Evolutionary conservation across 2,888 invertebrate species (phyloP).

Genomic region (Chaitophorus viminalis): DNA sequence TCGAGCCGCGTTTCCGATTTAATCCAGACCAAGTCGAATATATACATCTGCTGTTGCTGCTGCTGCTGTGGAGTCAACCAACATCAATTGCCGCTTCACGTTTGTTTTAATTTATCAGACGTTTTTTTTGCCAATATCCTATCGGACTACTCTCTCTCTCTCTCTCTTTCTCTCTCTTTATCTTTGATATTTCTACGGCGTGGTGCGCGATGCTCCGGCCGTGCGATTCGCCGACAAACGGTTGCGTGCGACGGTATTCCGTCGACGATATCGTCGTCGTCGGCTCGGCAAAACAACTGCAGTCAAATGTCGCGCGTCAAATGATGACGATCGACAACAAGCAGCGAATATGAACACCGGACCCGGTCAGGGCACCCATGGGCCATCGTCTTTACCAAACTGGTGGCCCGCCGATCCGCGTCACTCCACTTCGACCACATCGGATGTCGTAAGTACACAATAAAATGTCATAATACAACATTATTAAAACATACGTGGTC

Average conservation of each 20-base stretch:
- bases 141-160: too few species aligned
- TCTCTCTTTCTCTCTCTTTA: too few species aligned
- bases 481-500: too few species aligned
- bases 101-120: too few species aligned
- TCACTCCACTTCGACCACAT: constrained; percentile 43
- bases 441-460: constrained; percentile 54
- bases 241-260: neutral
- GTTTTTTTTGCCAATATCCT: too few species aligned
- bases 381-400: constrained; percentile 51
- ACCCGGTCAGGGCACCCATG: constrained; percentile 47
- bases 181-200: neutral
- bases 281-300: neutral
- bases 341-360: constrained; percentile 51
- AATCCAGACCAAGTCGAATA: too few species aligned
- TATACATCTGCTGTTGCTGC: too few species aligned
- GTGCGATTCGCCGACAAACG: constrained; percentile 14
- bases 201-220: constrained; percentile 41
- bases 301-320: constrained; percentile 11
- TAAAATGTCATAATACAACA: too few species aligned
- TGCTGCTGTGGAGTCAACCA: neutral
- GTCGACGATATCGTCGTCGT: neutral
- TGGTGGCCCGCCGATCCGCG: constrained; percentile 57
- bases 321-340: constrained; percentile 1
- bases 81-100: neutral
- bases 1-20: too few species aligned